These are phyloP conservation scores for Forbesichthys agassizii DNA, from an alignment of 2,113 vertebrate species.

Conservation along the genomic window DNA sequence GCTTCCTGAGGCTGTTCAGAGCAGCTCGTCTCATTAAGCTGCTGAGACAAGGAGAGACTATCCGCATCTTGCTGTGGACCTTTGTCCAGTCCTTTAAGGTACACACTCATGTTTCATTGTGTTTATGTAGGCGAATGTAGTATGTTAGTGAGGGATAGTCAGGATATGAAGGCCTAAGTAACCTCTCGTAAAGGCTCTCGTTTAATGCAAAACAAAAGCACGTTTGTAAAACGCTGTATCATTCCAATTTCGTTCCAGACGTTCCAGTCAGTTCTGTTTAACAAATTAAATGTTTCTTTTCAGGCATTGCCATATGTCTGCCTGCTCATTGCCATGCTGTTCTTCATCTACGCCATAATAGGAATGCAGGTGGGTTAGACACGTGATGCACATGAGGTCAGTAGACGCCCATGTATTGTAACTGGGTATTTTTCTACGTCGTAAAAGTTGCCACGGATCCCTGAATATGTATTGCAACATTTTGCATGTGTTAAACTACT, in stretches of 20 bases:
- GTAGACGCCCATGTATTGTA: no score
- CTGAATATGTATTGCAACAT: not conserved
- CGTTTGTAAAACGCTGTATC: no score
- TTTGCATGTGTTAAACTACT: not conserved
- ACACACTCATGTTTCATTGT: conserved; percentile 5
- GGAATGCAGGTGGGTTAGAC: conserved; percentile 80
- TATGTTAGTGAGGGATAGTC: no score
- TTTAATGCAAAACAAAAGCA: no score
- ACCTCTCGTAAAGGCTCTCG: no score
- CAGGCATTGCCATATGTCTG: conserved; percentile 83
- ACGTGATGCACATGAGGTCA: not conserved
- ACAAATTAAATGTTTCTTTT: conserved; percentile 24
- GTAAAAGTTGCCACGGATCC: no score
- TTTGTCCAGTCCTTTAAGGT: conserved; percentile 96
- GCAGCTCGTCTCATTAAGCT: conserved; percentile 94
- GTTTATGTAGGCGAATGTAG: no score
- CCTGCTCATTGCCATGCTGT: conserved; percentile 84
- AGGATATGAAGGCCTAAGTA: no score
- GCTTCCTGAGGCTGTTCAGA: conserved; percentile 91
- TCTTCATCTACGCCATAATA: conserved; percentile 85
- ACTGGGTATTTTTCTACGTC: no score
- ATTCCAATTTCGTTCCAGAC: no score
- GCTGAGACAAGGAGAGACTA: conserved; percentile 90
- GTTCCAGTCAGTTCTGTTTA: not conserved
- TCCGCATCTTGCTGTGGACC: conserved; percentile 92